Base-by-base conservation (phyloP, 2,888 invertebrate genomes). In the Agriopis aurantiaria region DNA sequence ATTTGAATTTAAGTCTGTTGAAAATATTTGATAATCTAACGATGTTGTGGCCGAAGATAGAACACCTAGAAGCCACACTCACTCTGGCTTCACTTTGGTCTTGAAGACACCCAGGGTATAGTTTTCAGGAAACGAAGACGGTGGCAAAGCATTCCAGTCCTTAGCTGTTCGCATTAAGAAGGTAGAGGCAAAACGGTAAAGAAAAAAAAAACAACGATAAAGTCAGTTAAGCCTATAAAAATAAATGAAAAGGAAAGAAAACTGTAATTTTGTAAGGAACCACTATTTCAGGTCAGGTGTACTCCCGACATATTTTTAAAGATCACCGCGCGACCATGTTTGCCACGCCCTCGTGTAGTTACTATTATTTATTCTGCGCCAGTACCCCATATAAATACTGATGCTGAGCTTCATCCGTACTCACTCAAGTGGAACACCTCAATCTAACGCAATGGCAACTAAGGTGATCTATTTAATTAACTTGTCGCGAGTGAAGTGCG, bases 391-490 rank as follows among this genome's bases (percentile, higher is more conserved):
- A 93, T 93, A 93, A 85, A 92, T 92, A 88, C 90, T 87, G 84
- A 77, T 77, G 77, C 76, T 75, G 55, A 69, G 75, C 77, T 78
- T 75, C 82, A 81, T 84, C 85, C 75, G 87, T 83, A 91, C 83
- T 89, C 93, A 93, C 77, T 82, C 87, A 85, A 88, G 86, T 82
- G 81, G 84, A 86, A 84, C 86, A 85, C 84, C 83, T 87, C 90
- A 85, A 82, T 85, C 85, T 80, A 85, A 81, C 88, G 87, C 88
- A 90, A 94, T 94, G 93, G 91, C 91, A 87, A 85, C 91, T 82
- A 93, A 93, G 93, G 93, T 93, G 86, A 91, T 81, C 77, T 86
- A 79, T 77, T 74, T 75, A 75, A 74, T 78, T 78, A 77, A 75
- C 49, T 66, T 65, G 59, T 73, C 72, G 71, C 75, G 75, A 80